A percentile compares a stretch with the other conserved stretches of the same genome.
Evolutionary conservation across 2,113 vertebrate species (phyloP).

Genomic region (Cnemophilus loriae): DNA sequence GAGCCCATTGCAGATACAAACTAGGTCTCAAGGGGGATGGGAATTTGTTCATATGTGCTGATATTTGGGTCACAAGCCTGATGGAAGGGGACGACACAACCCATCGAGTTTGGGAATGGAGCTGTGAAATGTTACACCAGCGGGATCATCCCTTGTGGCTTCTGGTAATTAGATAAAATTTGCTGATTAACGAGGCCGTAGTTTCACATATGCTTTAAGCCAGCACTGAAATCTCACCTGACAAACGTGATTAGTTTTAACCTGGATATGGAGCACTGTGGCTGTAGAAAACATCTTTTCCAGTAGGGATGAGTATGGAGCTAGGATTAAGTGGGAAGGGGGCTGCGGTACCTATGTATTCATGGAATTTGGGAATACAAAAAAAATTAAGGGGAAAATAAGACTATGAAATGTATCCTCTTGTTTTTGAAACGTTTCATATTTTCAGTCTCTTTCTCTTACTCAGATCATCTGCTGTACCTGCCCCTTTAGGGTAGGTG

Average conservation of each 20-base stretch:
- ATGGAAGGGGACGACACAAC: not conserved
- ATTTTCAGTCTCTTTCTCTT: not conserved
- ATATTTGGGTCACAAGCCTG: constrained; percentile 36
- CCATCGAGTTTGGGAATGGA: not conserved
- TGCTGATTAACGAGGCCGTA: constrained; percentile 33
- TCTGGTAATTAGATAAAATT: constrained; percentile 37
- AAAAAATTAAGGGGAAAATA: not conserved
- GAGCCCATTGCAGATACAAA: not conserved
- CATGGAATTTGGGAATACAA: not conserved
- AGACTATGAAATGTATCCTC: not conserved
- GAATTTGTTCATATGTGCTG: not conserved
- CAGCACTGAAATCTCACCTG: not conserved
- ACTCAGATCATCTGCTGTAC: not conserved
- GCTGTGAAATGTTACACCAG: not conserved
- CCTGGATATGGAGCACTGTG: not conserved
- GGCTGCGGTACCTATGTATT: not conserved
- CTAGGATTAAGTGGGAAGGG: not conserved
- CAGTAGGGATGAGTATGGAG: not conserved
- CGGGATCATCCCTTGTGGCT: constrained; percentile 32
- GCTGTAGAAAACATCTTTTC: not conserved
- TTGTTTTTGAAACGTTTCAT: not conserved
- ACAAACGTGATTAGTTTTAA: constrained; percentile 26
- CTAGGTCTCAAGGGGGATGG: not conserved
- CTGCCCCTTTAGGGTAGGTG: not conserved
- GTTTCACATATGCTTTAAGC: not conserved